Conservation (phyloP, 23 tunicate species). For the Clavelina lepadiformis region DNA sequence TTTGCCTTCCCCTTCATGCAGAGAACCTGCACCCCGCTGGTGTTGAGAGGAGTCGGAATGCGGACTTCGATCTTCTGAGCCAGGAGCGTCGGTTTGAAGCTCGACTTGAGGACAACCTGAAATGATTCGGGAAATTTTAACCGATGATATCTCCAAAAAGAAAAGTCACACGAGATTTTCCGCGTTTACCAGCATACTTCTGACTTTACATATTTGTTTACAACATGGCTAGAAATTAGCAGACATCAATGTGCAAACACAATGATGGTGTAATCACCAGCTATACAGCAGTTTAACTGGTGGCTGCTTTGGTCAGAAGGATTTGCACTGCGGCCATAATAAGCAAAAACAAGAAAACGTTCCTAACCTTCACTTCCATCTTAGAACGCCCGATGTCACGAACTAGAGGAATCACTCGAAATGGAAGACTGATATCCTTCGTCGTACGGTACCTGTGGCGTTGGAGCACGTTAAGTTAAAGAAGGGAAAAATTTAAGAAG, state of each 20-base stretch:
- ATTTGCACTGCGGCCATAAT: not conserved
- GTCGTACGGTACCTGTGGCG: slow-evolving; percentile 85
- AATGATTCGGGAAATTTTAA: not conserved
- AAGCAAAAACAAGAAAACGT: not conserved
- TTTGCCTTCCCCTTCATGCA: slow-evolving; percentile 97
- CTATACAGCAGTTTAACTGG: too few relatives aligned
- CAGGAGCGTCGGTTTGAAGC: slow-evolving; percentile 85
- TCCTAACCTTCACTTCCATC: slow-evolving; percentile 87
- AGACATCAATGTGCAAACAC: too few relatives aligned
- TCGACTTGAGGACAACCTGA: slow-evolving; percentile 76
- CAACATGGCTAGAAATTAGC: too few relatives aligned
- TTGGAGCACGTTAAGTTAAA: too few relatives aligned
- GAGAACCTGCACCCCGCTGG: slow-evolving; percentile 77
- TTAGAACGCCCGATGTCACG: slow-evolving; percentile 83
- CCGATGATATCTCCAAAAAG: not conserved
- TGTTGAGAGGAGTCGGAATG: slow-evolving; percentile 93
- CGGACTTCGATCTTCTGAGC: slow-evolving; percentile 91
- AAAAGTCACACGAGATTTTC: too few relatives aligned
- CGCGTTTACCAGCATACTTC: too few relatives aligned
- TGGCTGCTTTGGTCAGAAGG: not conserved
- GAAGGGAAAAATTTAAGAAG: too few relatives aligned
- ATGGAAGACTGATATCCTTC: slow-evolving; percentile 88
- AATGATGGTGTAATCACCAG: too few relatives aligned
- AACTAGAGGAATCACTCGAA: slow-evolving; percentile 91
- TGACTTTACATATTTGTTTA: too few relatives aligned